Base-by-base conservation (phyloP, 2,888 invertebrate species). In the Liopterus haemorrhoidalis region DNA sequence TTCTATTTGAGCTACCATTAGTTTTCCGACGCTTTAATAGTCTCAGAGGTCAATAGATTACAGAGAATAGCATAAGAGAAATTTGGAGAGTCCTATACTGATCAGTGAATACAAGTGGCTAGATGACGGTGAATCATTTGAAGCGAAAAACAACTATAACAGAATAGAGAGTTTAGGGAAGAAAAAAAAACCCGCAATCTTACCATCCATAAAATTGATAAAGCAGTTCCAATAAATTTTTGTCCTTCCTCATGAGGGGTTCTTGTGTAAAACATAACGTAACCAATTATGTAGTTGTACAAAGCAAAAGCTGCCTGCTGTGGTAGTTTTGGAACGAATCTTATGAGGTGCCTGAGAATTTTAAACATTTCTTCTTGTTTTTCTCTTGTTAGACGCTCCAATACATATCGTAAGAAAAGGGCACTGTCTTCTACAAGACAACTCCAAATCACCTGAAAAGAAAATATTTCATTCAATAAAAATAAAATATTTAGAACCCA, bases 231-330 rank as follows among this genome's bases (percentile, higher is more conserved):
- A 49, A 97, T 92, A 32, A 94, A 79, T 56, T 92, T 86, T 60
- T 95, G 94, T 0, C 94, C 93, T 33, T 91, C 89, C 61, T 97
- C 96, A 60, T 94, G 91, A 0, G 97, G 94, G 8, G 93, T 87
- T 41, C 99, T 75, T 2, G 97, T 96, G 61, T 97, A 97, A 70
- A 96, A 99, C 97, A 99, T 99, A 2, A 99, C 91, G 62, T 95
- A 99, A 2, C 99, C 99, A 56, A 99, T 97, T 57, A 99, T 87
- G 60, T 99, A 97, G 72, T 99, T 99, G 68, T 97, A 96, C 1
- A 99, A 69, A 1, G 94, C 92, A 68, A 96, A 97, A 0, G 99
- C 99, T 1, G 97, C 95, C 67, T 99, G 97, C 54, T 93, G 90
- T 0, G 97, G 95, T 47, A 97, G 69, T 32, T 91, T 82, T 1